phyloP scores from a whole-genome alignment of 1,140 invertebrate genomes.

The Mactra quadrangularis region DNA sequence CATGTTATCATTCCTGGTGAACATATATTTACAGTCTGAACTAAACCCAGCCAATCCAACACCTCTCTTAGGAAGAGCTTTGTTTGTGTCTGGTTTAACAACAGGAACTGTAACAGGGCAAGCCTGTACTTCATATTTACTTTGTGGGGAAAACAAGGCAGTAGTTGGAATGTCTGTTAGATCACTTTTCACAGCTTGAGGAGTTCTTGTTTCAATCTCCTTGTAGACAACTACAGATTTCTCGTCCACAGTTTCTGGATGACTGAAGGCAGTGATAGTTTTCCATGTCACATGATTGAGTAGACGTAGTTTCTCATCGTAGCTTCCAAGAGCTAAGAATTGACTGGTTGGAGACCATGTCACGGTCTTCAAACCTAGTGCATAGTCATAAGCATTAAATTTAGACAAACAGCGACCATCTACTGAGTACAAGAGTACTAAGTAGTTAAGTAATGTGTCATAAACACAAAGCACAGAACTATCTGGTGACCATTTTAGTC shows the following conservation, averaged over 20 bases:
- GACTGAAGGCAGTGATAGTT: conserved; percentile 71
- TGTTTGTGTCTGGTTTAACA: conserved; percentile 81
- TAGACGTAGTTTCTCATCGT: conserved; percentile 84
- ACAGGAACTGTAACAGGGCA: conserved; percentile 75
- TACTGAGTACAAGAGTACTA: conserved; percentile 82
- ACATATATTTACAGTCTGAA: conserved; percentile 82
- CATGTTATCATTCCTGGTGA: conserved; percentile 83
- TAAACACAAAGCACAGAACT: conserved; percentile 82
- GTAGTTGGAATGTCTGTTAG: conserved; percentile 67
- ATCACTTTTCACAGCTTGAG: conserved; percentile 63
- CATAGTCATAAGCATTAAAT: conserved; percentile 83
- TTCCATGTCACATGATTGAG: conserved; percentile 84
- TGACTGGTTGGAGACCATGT: conserved; percentile 84
- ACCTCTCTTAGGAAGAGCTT: conserved; percentile 82
- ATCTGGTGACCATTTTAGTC: conserved; percentile 83
- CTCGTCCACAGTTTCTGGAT: conserved; percentile 68
- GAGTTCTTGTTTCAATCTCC: conserved; percentile 73
- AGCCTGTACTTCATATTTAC: conserved; percentile 80
- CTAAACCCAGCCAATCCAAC: conserved; percentile 82
- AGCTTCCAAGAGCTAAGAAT: conserved; percentile 84
- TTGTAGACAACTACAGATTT: conserved; percentile 72
- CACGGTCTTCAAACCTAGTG: conserved; percentile 83
- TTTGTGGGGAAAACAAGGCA: conserved; percentile 73
- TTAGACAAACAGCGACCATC: conserved; percentile 82
- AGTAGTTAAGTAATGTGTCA: conserved; percentile 83